Base-by-base conservation (phyloP, 30 jellyfish, hydroid and myxozoan genomes). In the Clytia hemisphaerica region DNA sequence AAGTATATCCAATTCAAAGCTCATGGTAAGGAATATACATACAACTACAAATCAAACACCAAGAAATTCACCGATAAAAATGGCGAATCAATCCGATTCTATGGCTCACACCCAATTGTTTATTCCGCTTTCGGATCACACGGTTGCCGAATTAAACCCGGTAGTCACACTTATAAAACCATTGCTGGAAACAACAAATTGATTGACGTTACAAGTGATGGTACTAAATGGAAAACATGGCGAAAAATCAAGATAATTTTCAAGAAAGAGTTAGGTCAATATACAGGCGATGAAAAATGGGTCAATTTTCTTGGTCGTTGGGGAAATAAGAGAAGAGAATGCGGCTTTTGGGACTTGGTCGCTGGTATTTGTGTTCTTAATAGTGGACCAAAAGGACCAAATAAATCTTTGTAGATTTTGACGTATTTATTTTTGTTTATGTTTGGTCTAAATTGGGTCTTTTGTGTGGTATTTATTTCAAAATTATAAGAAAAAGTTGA, bases 91-190 rank as follows among this genome's bases (percentile, higher is more conserved):
- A n/a, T n/a, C n/a, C n/a, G n/a, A n/a, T n/a, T 40, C 16, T 9
- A 3, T n/a, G 60, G 60, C 19, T n/a, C 60, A 46, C 60, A 46
- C 60, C 60, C 60, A 46, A 9, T 46, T 4, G 60, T 46, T 27
- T 46, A 46, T 30, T 46, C 60, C 30, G 60, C 60, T 2, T 27
- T n/a, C 24, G 60, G 60, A 46, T 46, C 60, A 46, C 60, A 46
- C 9, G 60, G 60, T 2, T 2, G 19, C 3, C 24, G 60, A 30
- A 27, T 30, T 46, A 3, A 46, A 4, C 30, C 9, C 24, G 60
- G 60, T 2, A 27, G 60, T 4, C 19, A 46, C 9, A 30, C 24
- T 46, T 46, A 46, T 9, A 46, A 46, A 9, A 46, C 19, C 3
- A 4, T 46, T 3, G 30, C 60, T 2, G 24, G 24, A 27, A 2